Percentiles rank a stretch among this genome's conserved stretches.
phyloP scores from a whole-genome alignment of 1,140 invertebrate genomes.

The Atta cephalotes region DNA sequence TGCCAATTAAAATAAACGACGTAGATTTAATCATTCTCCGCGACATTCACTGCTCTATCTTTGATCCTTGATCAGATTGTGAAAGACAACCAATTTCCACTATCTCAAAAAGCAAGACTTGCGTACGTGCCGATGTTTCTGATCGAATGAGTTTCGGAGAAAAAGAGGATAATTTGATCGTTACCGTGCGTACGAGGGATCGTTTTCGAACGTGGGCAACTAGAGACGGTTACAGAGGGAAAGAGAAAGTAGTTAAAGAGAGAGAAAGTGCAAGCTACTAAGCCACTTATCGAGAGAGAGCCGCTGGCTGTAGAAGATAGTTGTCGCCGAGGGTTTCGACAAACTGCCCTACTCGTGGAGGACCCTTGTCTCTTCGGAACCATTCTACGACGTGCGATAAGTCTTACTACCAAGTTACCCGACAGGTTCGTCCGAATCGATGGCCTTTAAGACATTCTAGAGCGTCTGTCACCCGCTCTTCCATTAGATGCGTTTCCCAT shows the following conservation, averaged over 20 bases:
- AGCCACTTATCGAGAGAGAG: constrained; percentile 34
- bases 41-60: background rate
- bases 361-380: constrained; percentile 60
- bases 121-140: constrained; percentile 38
- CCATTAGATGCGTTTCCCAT: constrained; percentile 56
- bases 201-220: constrained; percentile 41
- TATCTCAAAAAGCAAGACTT: background rate
- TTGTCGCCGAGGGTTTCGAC: constrained; percentile 68
- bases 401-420: constrained; percentile 65
- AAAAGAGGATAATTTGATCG: constrained; percentile 48
- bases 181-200: constrained; percentile 11
- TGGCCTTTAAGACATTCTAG: constrained; percentile 61
- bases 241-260: background rate
- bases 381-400: constrained; percentile 65
- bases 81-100: background rate
- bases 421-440: constrained; percentile 62
- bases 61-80: background rate
- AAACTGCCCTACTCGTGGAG: constrained; percentile 65
- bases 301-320: constrained; percentile 54
- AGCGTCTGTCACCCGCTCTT: constrained; percentile 44
- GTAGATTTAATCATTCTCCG: background rate
- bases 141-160: constrained; percentile 31
- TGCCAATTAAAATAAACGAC: constrained; percentile 13
- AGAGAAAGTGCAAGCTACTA: background rate
- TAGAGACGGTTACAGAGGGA: background rate